A percentile compares a stretch with the other conserved stretches of the same genome.
Conservation (phyloP, 2,797 vertebrate species). For the Centropyge bicolor region DNA sequence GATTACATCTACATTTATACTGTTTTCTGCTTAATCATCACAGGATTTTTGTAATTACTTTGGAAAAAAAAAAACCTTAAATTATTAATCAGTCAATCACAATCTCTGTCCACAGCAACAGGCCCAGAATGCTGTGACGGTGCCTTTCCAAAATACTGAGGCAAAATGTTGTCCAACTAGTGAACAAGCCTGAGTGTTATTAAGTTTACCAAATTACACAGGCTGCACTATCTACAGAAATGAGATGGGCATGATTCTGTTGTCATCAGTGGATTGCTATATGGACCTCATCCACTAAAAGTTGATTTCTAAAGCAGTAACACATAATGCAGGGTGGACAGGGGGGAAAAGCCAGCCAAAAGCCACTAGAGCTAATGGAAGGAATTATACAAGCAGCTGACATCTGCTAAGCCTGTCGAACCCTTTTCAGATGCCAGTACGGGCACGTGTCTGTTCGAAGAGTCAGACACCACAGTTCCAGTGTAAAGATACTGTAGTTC, state of each 20-base stretch:
- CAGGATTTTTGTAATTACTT: slow-evolving; percentile 7
- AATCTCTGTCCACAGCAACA: slow-evolving; percentile 30
- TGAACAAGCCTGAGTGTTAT: slow-evolving; percentile 46
- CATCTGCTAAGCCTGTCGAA: slow-evolving; percentile 33
- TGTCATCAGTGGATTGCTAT: slow-evolving; percentile 34
- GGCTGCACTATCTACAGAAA: slow-evolving; percentile 41
- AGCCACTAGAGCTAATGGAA: slow-evolving; percentile 37
- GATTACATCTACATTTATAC: background rate
- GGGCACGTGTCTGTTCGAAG: slow-evolving; percentile 8
- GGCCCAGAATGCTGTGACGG: slow-evolving; percentile 32
- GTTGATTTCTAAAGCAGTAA: slow-evolving; percentile 46
- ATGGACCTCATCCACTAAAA: slow-evolving; percentile 50
- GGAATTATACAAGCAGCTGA: slow-evolving; percentile 48
- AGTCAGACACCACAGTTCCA: slow-evolving; percentile 26
- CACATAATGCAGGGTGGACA: slow-evolving; percentile 13
- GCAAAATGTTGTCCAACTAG: slow-evolving; percentile 65
- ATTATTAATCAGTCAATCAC: slow-evolving; percentile 46
- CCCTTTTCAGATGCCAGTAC: slow-evolving; percentile 24
- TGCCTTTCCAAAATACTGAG: slow-evolving; percentile 53
- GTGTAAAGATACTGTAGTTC: slow-evolving; percentile 18
- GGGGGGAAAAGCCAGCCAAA: slow-evolving; percentile 40
- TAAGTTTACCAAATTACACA: slow-evolving; percentile 43
- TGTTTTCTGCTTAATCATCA: slow-evolving; percentile 1
- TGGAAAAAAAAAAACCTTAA: slow-evolving; percentile 38
- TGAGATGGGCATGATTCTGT: slow-evolving; percentile 39